Evolutionary conservation across 2,888 invertebrate genomes (phyloP), one percentile per base, ranked within the genome.

Genomic region (Imbricaverruca yamaguchii): DNA sequence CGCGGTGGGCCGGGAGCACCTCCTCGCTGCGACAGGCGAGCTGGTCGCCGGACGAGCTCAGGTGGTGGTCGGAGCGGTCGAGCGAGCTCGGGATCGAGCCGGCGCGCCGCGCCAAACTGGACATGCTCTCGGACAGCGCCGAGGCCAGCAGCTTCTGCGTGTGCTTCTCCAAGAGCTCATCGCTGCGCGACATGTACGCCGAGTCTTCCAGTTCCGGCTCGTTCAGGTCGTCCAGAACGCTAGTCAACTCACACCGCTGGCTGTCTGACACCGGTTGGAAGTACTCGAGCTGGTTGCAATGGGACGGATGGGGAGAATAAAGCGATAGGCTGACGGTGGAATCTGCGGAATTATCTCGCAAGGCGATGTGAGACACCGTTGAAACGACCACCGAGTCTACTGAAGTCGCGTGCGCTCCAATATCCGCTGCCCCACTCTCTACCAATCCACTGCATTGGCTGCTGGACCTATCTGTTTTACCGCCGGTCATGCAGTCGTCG

Each of bases 111-210:
- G 74, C 53, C 21, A 74, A 55, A 55, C 74, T 55, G 21, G 74
- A 53, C 9, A 53, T 10, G 55, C 74, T 55, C 21, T 55, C 18
- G 55, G 74, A 74, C 7, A 74, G 9, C 9, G 53, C 53, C 6
- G 74, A 18, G 15, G 55, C 11, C 74, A 74, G 53, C 74, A 74
- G 21, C 74, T 55, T 53, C 74, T 74, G 21, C 18, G 74, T 18
- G 74, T 74, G 74, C 21, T 53, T 53, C 55, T 74, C 74, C 10
- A 74, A 23, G 12, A 74, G 53, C 74, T 74, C 74, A 21, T 74
- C 74, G 11, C 74, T 74, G 74, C 74, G 74, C 9, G 74, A 74
- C 9, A 74, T 13, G 74, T 74, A 74, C 10, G 74, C 74, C 7
- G 74, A 74, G 55, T 74, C 74, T 21, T 74, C 74, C 74, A 55